Evolutionary conservation across 2,113 vertebrate genomes (phyloP).

Genomic region (Heloderma charlesbogerti): DNA sequence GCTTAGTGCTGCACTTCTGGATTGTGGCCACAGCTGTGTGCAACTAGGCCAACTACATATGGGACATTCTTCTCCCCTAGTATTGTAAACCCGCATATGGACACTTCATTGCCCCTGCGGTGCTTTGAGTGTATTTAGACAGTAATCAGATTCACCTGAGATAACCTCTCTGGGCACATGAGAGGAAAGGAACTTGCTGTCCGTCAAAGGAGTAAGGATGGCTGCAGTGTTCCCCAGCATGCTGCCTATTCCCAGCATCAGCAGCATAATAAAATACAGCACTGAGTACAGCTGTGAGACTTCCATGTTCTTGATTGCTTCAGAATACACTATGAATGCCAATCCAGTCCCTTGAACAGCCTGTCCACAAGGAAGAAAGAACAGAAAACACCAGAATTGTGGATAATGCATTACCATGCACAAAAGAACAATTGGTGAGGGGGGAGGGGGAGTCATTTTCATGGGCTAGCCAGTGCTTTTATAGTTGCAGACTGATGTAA

Average conservation of each 20-base stretch:
- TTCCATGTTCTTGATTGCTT: conserved; percentile 95
- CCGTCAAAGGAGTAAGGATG: conserved; percentile 89
- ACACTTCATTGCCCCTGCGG: not conserved
- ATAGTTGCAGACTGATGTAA: not conserved
- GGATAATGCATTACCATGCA: not conserved
- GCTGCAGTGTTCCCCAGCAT: conserved; percentile 93
- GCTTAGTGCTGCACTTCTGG: not conserved
- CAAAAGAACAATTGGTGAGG: not conserved
- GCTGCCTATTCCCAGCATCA: conserved; percentile 93
- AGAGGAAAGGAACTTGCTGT: conserved; percentile 78
- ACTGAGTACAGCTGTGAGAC: conserved; percentile 92
- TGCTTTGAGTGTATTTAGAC: not conserved
- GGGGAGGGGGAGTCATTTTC: not conserved
- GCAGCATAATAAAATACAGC: conserved; percentile 92
- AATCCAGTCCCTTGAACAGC: conserved; percentile 92
- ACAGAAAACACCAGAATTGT: not conserved
- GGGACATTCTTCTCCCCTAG: not conserved
- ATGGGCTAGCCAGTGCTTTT: not conserved
- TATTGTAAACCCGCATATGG: not conserved
- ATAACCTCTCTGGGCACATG: conserved; percentile 83
- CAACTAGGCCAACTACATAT: too few species aligned
- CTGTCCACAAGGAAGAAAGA: conserved; percentile 59
- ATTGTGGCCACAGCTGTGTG: not conserved
- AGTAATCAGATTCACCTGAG: conserved; percentile 79
- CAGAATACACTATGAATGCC: conserved; percentile 94